A percentile compares a stretch with the other conserved stretches of the same genome.
These are phyloP conservation scores for Megalops cyprinoides DNA, from an alignment of 2,797 vertebrate genomes.

Conservation along the genomic window DNA sequence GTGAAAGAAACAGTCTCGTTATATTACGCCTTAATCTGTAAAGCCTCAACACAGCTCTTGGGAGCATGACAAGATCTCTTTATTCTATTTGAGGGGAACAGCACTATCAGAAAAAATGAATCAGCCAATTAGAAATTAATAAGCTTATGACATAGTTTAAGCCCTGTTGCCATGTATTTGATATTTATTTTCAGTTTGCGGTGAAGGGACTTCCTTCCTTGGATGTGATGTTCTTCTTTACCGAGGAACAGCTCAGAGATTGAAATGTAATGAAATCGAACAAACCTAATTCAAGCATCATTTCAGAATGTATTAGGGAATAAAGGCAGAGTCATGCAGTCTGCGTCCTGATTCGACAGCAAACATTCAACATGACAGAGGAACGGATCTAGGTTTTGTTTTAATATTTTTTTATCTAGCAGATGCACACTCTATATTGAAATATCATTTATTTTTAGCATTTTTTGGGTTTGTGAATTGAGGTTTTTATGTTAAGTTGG, in stretches of 20 bases:
- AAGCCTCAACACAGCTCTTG: background rate
- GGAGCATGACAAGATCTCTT: background rate
- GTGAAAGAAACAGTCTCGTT: background rate
- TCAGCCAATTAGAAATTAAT: background rate
- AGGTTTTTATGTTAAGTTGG: background rate
- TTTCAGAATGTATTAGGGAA: background rate
- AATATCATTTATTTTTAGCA: background rate
- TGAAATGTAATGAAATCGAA: background rate
- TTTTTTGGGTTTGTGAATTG: background rate
- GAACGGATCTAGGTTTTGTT: background rate
- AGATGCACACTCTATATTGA: slow-evolving; percentile 12
- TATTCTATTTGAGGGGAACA: background rate
- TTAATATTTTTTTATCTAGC: background rate
- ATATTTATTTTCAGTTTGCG: background rate
- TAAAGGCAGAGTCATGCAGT: too few relatives aligned
- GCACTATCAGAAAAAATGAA: too few relatives aligned
- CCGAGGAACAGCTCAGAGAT: background rate
- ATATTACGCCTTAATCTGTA: background rate
- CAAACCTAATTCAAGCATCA: background rate
- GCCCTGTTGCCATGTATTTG: background rate
- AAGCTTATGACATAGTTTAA: background rate
- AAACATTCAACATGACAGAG: background rate
- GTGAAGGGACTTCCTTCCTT: background rate
- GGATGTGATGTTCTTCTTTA: background rate
- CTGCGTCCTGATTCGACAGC: background rate